A percentile compares a stretch with the other conserved stretches of the same genome.
phyloP scores from a whole-genome alignment of 1,140 invertebrate species.

The Caerostris extrusa region DNA sequence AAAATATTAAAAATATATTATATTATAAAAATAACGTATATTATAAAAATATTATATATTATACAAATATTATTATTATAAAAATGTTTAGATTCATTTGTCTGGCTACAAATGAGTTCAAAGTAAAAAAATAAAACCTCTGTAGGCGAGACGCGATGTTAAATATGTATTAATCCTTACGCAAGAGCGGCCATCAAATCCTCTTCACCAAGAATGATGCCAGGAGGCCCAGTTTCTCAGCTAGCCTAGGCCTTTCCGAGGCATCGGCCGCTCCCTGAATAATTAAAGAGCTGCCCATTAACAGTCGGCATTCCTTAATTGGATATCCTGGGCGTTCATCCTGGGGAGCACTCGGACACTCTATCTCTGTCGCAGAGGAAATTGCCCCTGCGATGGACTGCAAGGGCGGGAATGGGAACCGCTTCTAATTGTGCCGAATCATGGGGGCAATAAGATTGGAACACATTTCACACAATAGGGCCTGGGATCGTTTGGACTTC shows the following conservation, averaged over 20 bases:
- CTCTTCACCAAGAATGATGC: not conserved
- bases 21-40: no score
- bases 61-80: no score
- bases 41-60: no score
- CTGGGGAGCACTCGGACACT: not conserved
- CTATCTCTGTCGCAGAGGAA: not conserved
- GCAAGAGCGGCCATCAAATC: no score
- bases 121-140: no score
- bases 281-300: constrained; percentile 17
- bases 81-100: no score
- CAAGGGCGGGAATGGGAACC: not conserved
- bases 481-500: no score
- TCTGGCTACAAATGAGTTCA: no score
- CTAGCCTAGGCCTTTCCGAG: not conserved
- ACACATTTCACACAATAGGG: not conserved
- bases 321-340: not conserved
- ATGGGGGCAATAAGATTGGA: not conserved
- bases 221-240: not conserved
- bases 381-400: not conserved
- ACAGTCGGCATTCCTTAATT: constrained; percentile 28
- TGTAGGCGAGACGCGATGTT: no score
- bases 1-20: no score
- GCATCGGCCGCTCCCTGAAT: not conserved
- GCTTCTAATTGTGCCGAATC: not conserved
- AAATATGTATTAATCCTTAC: no score